Evolutionary conservation across 92 coral and sea anemone genomes (phyloP), one percentile per base, ranked within the genome.

Genomic region (Parazoanthus atlanticus): DNA sequence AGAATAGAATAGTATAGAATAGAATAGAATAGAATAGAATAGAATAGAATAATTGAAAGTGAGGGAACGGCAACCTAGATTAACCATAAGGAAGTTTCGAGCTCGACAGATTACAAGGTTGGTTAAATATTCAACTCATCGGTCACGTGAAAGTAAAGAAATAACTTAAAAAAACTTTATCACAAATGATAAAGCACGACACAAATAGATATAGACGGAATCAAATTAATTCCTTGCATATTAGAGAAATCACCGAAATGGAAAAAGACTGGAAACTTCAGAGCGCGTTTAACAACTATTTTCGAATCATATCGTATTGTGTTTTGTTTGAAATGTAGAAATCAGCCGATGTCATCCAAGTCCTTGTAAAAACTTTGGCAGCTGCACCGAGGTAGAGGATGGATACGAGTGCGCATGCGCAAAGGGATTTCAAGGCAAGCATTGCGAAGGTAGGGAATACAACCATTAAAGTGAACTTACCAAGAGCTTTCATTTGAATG

Each of bases 351-450:
- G 99, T 82, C 95, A 89, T 15, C 96, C 98, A 0, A 96, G 93
- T 76, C 99, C 99, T 67, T 96, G 99, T 73, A 90, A 91, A 38
- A 96, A 96, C 84, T 87, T 93, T 73, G 99, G 99, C 5, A 85
- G 88, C 29, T 96, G 99, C 66, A 95, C 99, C 21, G 96, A 93
- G 82, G 93, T 96, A 61, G 95, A 96, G 64, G 90, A 90, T 25
- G 99, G 90, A 13, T 96, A 91, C 88, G 99, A 96, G 79, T 96
- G 99, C 81, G 94, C 98, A 16, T 96, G 99, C 85, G 90, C 71
- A 34, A 94, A 89, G 84, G 99, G 99, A 21, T 95, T 92, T 80
- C 93, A 92, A 49, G 99, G 99, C 88, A 90, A 87, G 82, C 88
- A 92, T 76, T 96, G 99, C 41, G 99, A 95, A 61, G 90, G 99